Evolutionary conservation across 2,113 vertebrate species (phyloP).

Genomic region (Entelurus aequoreus): DNA sequence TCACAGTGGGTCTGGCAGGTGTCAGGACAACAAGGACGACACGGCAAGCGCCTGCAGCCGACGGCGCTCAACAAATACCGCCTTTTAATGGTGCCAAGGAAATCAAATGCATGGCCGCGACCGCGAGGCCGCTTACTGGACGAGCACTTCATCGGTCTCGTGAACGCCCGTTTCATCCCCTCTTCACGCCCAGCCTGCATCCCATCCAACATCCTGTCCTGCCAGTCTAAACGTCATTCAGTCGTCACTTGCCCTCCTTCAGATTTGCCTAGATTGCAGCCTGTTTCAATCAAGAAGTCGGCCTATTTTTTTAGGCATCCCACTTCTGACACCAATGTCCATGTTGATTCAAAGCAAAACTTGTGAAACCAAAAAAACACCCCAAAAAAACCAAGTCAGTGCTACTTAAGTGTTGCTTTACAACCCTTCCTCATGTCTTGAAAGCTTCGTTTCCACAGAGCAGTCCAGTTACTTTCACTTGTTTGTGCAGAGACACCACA

Average conservation of each 20-base stretch:
- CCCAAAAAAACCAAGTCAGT: not conserved
- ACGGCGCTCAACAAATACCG: slow-evolving; percentile 27
- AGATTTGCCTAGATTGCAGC: not conserved
- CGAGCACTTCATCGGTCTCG: not conserved
- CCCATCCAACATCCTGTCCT: not conserved
- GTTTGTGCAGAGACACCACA: no score
- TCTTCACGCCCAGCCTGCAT: not conserved
- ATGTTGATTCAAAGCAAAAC: not conserved
- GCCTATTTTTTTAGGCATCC: not conserved
- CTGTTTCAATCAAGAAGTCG: not conserved
- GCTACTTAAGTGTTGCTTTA: not conserved
- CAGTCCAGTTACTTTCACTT: not conserved
- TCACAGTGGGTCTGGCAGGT: slow-evolving; percentile 43
- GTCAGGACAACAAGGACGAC: slow-evolving; percentile 43
- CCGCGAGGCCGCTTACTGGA: not conserved
- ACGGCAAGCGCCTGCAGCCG: slow-evolving; percentile 43
- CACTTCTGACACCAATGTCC: not conserved
- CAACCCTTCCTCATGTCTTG: no score
- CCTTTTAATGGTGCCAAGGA: not conserved
- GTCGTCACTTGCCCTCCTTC: not conserved
- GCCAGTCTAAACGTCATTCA: not conserved
- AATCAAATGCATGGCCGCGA: not conserved
- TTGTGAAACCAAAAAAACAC: no score
- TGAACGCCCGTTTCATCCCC: no score
- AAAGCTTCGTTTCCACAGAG: not conserved